phyloP scores from a whole-genome alignment of 2,888 invertebrate genomes.

The Protonemura montana region DNA sequence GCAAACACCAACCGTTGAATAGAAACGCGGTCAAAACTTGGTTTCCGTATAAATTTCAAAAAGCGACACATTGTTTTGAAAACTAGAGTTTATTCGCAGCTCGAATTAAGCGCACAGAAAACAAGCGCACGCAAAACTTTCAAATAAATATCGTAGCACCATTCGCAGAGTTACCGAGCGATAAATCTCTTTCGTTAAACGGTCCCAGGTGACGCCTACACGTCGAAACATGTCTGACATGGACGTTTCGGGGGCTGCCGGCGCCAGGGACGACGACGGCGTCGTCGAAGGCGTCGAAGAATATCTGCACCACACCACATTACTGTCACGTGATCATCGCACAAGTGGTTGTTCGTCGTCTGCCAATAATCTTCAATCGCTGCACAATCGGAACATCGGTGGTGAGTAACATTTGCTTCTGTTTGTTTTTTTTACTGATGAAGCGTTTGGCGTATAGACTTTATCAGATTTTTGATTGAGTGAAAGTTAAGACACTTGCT shows the following conservation, averaged over 20 bases:
- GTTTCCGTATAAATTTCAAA: not conserved
- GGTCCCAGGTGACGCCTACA: not conserved
- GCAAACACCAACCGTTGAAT: not conserved
- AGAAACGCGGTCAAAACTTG: not conserved
- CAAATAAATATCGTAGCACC: no score
- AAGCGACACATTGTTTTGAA: not conserved
- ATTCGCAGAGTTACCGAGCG: not conserved
- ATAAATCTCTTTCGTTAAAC: not conserved
- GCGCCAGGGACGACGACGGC: conserved; percentile 28
- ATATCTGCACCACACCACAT: conserved; percentile 26
- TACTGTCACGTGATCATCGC: conserved; percentile 22
- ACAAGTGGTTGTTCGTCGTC: conserved; percentile 38
- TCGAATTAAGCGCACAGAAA: not conserved
- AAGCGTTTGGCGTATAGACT: no score
- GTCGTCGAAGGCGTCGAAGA: conserved; percentile 27
- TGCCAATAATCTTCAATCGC: conserved; percentile 1
- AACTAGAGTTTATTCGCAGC: not conserved
- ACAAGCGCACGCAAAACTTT: no score
- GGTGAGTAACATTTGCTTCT: not conserved
- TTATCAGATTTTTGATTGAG: no score
- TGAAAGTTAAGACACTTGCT: no score
- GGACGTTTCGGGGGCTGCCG: conserved; percentile 22
- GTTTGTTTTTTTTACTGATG: no score
- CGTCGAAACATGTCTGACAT: conserved; percentile 34
- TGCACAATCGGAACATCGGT: not conserved